Evolutionary conservation across 2,113 vertebrate genomes (phyloP), one percentile per base, ranked within the genome.

Genomic region (Catharus minimus): DNA sequence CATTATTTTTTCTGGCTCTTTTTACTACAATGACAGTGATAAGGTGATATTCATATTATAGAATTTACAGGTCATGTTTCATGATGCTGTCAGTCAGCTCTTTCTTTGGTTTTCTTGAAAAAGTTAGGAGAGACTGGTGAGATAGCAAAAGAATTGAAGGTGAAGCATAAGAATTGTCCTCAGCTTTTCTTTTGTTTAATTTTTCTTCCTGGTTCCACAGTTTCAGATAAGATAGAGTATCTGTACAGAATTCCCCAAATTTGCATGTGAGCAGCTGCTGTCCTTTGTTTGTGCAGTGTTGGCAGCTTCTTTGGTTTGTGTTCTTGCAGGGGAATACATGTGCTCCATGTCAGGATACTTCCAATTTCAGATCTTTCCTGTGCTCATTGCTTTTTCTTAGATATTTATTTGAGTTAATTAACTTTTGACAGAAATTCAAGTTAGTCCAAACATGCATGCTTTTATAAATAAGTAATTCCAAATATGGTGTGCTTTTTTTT

Each of bases 271-370:
- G 20, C 18, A 22, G 7, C 24, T 44, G 28, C 9, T 7, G 2
- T 49, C 27, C 23, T 41, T 36, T 14, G 17, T 0, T 36, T 15
- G 15, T 0, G 21, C 60, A 22, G 21, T 7, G 21, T 32, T 50
- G 33, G 46, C 30, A 82, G 8, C 28, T n/a, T 24, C 49, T 46
- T 72, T 4, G 1, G 11, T 18, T 39, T 0, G 0, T 24, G 20
- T 4, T 21, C 1, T 1, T 24, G 24, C 10, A 49, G 61, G 5
- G 18, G 7, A 3, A 41, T 39, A 11, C 14, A 11, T 0, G 3
- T 0, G 0, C 15, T 32, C 38, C 13, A 8, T 5, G 11, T 24
- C 39, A 60, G 17, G 13, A 49, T 60, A 20, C 27, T 44, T 76
- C 41, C 43, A 69, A 7, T 69, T 74, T 88, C 33, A 81, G 7